Conservation (phyloP, 2,888 invertebrate genomes). For the Eugnorisma glareosa region DNA sequence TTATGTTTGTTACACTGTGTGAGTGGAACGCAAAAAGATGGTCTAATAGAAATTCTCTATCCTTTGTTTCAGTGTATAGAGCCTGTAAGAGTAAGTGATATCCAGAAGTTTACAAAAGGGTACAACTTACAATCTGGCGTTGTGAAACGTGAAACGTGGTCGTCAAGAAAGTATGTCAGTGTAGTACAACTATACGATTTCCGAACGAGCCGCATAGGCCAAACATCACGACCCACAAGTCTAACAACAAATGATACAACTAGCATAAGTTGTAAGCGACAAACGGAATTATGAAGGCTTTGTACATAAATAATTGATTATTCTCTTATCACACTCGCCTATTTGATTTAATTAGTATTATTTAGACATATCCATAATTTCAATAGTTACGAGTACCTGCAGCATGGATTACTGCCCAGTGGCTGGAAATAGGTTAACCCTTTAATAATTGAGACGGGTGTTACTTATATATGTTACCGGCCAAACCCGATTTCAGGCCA, state of each 20-base stretch:
- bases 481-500: too few species aligned
- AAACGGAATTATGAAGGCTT: too few species aligned
- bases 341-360: not conserved
- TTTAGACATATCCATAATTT: not conserved
- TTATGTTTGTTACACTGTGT: too few species aligned
- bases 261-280: too few species aligned
- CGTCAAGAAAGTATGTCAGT: slow-evolving; percentile 70
- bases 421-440: not conserved
- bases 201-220: slow-evolving; percentile 61
- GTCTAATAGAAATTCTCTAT: slow-evolving; percentile 11
- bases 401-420: not conserved
- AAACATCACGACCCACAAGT: slow-evolving; percentile 65
- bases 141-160: slow-evolving; percentile 66
- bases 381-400: not conserved
- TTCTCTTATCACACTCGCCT: too few species aligned
- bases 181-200: slow-evolving; percentile 54
- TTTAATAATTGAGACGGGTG: not conserved
- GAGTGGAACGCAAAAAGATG: not conserved
- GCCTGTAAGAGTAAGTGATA: slow-evolving; percentile 1
- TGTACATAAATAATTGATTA: too few species aligned
- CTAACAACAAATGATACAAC: slow-evolving; percentile 67
- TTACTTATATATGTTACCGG: too few species aligned
- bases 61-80: slow-evolving; percentile 18
- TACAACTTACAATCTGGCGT: slow-evolving; percentile 32
- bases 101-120: slow-evolving; percentile 48